Base-by-base conservation (phyloP, 2,888 invertebrate species). In the Ypsolopha sequella region DNA sequence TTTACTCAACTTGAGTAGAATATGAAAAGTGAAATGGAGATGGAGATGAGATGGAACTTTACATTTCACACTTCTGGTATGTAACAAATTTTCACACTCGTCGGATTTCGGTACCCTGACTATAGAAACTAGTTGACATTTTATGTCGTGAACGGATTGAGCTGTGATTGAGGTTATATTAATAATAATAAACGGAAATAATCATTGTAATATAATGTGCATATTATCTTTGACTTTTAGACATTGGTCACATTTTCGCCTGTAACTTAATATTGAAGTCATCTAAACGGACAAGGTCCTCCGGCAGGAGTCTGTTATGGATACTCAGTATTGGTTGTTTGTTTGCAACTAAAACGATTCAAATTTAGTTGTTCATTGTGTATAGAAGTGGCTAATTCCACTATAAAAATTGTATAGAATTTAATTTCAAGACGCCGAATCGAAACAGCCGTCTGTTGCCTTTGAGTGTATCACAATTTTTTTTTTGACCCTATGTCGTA, bases 401-500 rank as follows among this genome's bases (percentile, higher is more conserved):
- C 47, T 53, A 43, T 51, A 50, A 50, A 52, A 51, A 43, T 11
- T 41, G 36, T 52, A 48, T 49, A 47, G 52, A 44, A 54, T 54
- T 54, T 53, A 48, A 54, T 13, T 8, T 33, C 10, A 50, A 57
- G 58, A 53, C 56, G 56, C 50, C 52, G 52, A 41, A 51, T 52
- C 54, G 56, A 56, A 53, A 56, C 55, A 58, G 56, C 56, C 48
- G 11, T 10, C 35, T 33, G 34, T 11, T 11, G 7, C 34, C n/a
- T 46, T n/a, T 34, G 34, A 6, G 35, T n/a, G 33, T 43, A 11
- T 51, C 56, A 51, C 57, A 47, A 9, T 39, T 9, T 39, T 39
- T 11, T 9, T 39, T 9, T 6, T 7, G 6, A 9, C 38, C 38
- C 6, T 11, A 9, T 6, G 1, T 6, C 10, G 11, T 9, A 9